A percentile compares a stretch with the other conserved stretches of the same genome.
These are phyloP conservation scores for Microctenopoma steveboyesi DNA, from an alignment of 2,797 vertebrate species.

Conservation along the genomic window DNA sequence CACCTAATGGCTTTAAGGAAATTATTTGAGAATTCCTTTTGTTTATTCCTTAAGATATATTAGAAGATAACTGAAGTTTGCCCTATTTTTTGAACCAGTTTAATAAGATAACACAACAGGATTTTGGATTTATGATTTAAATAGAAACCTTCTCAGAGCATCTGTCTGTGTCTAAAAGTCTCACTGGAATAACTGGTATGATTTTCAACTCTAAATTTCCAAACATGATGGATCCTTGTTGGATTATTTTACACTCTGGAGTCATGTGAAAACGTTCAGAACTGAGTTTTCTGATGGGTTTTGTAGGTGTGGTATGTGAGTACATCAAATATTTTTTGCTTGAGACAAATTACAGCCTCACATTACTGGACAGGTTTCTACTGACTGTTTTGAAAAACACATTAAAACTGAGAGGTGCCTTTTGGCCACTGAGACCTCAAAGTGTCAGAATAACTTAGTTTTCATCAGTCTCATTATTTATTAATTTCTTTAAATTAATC, in stretches of 20 bases:
- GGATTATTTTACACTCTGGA: conserved; percentile 11
- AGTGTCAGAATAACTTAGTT: not conserved
- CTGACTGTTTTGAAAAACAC: conserved; percentile 2
- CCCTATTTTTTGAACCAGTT: conserved; percentile 15
- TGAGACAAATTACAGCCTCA: not conserved
- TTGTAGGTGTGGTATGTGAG: not conserved
- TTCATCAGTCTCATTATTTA: conserved; percentile 7
- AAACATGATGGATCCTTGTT: not conserved
- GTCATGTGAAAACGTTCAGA: not conserved
- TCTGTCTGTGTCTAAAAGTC: conserved; percentile 4
- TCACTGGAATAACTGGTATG: conserved; percentile 19
- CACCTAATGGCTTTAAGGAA: conserved; percentile 3
- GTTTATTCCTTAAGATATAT: not conserved
- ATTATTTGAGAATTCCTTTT: not conserved
- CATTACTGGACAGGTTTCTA: not conserved
- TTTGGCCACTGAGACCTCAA: conserved; percentile 3
- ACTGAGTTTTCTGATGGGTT: not conserved
- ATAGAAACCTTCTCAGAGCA: conserved; percentile 13
- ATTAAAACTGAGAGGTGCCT: conserved; percentile 1
- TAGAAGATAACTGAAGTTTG: conserved; percentile 11
- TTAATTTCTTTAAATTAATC: conserved; percentile 8
- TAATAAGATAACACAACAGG: not conserved
- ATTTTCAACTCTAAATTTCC: conserved; percentile 2
- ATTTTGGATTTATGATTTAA: conserved; percentile 29
- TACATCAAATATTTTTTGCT: not conserved